phyloP scores from a whole-genome alignment of 2,113 vertebrate species.

The Jaculus jaculus region DNA sequence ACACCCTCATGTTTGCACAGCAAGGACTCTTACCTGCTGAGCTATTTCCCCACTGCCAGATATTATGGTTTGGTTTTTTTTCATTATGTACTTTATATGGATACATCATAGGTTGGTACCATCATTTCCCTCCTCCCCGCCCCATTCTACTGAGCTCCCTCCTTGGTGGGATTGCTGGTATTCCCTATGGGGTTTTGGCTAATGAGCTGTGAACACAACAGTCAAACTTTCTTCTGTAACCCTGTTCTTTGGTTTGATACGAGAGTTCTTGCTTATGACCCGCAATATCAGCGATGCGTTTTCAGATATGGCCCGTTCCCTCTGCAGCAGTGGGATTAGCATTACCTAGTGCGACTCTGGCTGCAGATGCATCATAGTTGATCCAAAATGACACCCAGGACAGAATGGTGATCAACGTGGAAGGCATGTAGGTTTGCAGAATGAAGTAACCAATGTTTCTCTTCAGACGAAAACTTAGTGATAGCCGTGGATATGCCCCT shows the following conservation, averaged over 20 bases:
- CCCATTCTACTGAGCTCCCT: too few relatives aligned
- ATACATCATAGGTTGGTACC: too few relatives aligned
- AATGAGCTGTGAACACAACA: too few relatives aligned
- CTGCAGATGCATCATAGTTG: constrained; percentile 96
- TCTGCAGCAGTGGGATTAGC: background rate
- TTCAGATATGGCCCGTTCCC: background rate
- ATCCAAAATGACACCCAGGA: constrained; percentile 96
- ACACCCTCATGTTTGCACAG: too few relatives aligned
- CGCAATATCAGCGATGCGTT: background rate
- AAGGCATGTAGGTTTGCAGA: constrained; percentile 95
- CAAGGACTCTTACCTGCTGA: too few relatives aligned
- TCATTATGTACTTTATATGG: too few relatives aligned
- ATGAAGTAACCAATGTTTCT: constrained; percentile 96
- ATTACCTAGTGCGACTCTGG: constrained; percentile 95
- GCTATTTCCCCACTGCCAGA: too few relatives aligned
- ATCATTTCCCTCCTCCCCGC: too few relatives aligned
- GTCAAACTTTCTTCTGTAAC: background rate
- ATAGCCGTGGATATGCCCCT: constrained; percentile 95
- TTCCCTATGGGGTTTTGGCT: too few relatives aligned
- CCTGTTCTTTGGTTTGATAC: background rate
- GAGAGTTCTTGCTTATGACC: background rate
- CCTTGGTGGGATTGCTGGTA: too few relatives aligned
- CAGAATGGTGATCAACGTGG: constrained; percentile 92
- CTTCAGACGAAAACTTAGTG: constrained; percentile 93
- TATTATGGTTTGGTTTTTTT: too few relatives aligned